Evolutionary conservation across 2,888 invertebrate species (phyloP).

Genomic region (Lissocephala sabroskyi): DNA sequence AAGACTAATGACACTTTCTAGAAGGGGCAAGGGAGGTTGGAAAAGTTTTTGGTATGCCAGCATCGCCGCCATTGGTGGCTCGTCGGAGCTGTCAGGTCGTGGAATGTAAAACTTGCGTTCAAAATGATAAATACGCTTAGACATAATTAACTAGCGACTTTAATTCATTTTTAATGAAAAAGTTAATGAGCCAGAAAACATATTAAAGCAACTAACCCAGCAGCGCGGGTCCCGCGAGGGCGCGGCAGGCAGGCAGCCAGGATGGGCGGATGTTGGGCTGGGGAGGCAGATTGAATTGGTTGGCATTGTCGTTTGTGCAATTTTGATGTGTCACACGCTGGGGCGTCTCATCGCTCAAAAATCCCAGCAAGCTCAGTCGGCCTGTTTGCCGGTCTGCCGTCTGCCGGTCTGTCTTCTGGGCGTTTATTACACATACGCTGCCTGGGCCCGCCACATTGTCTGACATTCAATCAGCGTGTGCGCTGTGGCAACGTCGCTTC

Average conservation of each 20-base stretch:
- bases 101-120: conserved; percentile 61
- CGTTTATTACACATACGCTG: conserved; percentile 56
- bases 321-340: neutral
- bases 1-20: conserved; percentile 66
- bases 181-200: conserved; percentile 57
- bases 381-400: no score
- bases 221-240: no score
- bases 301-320: neutral
- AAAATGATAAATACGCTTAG: conserved; percentile 66
- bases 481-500: no score
- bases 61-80: conserved; percentile 44
- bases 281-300: neutral
- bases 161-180: conserved; percentile 67
- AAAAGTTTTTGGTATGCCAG: conserved; percentile 24
- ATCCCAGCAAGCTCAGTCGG: no score
- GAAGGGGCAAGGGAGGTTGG: conserved; percentile 13
- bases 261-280: neutral
- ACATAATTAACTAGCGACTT: conserved; percentile 65
- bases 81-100: conserved; percentile 41
- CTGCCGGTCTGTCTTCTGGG: neutral
- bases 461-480: conserved; percentile 24
- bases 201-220: conserved; percentile 41
- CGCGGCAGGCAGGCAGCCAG: neutral
- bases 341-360: no score
- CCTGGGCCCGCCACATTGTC: conserved; percentile 26